phyloP scores from a whole-genome alignment of 2,113 vertebrate genomes.

The Platysteira castanea region DNA sequence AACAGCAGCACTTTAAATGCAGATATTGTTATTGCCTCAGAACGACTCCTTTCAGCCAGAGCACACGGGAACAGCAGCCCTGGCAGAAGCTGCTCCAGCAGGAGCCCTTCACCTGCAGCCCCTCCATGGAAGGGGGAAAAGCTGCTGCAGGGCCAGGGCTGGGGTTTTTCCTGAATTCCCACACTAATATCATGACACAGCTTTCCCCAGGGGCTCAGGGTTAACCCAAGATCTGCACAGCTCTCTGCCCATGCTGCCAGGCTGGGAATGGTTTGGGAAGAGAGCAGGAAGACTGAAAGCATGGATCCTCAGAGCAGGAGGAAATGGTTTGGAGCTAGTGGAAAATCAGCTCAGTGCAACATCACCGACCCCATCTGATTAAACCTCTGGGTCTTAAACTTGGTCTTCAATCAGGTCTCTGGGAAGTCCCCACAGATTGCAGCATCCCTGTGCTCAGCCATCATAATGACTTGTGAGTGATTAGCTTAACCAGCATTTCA shows the following conservation, averaged over 20 bases:
- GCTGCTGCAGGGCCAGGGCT: background rate
- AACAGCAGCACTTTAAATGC: background rate
- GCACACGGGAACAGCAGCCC: background rate
- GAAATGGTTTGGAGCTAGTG: background rate
- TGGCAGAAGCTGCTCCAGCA: background rate
- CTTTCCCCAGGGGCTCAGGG: background rate
- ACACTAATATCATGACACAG: rapidly evolving
- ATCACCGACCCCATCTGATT: background rate
- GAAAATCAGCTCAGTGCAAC: background rate
- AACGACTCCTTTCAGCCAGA: background rate
- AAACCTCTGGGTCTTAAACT: conserved; percentile 10
- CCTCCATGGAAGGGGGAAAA: background rate
- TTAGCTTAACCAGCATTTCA: conserved; percentile 59
- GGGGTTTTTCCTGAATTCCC: background rate
- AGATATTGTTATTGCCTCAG: background rate
- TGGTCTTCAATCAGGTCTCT: conserved; percentile 36
- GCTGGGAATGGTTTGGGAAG: background rate
- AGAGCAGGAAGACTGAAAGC: rapidly evolving
- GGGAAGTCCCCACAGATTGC: conserved; percentile 42
- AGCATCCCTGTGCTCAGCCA: conserved; percentile 31
- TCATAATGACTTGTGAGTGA: conserved; percentile 33
- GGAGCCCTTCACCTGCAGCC: background rate
- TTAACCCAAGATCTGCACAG: background rate
- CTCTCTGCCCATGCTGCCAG: background rate
- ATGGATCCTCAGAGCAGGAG: background rate